Evolutionary conservation across 2,888 invertebrate genomes (phyloP).

Genomic region (Cheilosia vernalis): DNA sequence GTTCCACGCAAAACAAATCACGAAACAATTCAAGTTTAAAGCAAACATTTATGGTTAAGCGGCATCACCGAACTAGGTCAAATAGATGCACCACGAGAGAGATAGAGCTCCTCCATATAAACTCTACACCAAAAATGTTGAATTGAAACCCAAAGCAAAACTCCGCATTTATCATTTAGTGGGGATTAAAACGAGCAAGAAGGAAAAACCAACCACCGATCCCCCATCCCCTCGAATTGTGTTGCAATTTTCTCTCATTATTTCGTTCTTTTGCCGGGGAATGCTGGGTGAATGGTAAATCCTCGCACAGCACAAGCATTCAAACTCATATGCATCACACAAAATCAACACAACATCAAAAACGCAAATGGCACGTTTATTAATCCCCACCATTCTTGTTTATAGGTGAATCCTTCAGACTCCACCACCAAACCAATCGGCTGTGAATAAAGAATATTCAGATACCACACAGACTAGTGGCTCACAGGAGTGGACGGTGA

Average conservation of each 20-base stretch:
- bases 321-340: constrained; percentile 26
- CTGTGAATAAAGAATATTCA: constrained; percentile 28
- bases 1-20: constrained; percentile 22
- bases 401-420: constrained; percentile 69
- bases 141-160: constrained; percentile 27
- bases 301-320: constrained; percentile 24
- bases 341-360: constrained; percentile 57
- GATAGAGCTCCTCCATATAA: not conserved
- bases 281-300: constrained; percentile 17
- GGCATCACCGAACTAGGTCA: constrained; percentile 59
- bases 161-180: constrained; percentile 45
- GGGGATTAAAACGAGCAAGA: constrained; percentile 25
- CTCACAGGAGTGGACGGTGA: constrained; percentile 22
- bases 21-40: constrained; percentile 49
- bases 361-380: constrained; percentile 65
- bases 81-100: constrained; percentile 14
- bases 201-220: not conserved
- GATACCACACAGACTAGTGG: not conserved
- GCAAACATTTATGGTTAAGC: constrained; percentile 51
- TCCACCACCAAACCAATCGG: constrained; percentile 33
- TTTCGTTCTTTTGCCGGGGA: constrained; percentile 21
- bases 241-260: constrained; percentile 58
- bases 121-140: constrained; percentile 18
- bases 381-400: constrained; percentile 67
- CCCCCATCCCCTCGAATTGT: constrained; percentile 33